Conservation (phyloP, 2,113 vertebrate genomes). For the Eptesicus fuscus region DNA sequence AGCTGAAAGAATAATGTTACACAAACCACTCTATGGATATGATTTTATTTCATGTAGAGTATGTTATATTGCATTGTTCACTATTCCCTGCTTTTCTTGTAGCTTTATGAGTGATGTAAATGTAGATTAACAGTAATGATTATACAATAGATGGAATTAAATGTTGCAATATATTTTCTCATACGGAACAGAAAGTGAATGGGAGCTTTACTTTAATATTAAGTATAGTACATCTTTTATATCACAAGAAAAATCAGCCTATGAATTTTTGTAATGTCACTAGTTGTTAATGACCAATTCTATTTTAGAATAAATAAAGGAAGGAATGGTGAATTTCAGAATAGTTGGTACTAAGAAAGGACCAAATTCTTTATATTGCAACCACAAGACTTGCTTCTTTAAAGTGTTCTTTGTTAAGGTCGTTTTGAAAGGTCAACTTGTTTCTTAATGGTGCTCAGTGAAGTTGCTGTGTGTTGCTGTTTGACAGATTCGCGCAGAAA, state of each 20-base stretch:
- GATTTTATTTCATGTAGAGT: constrained; percentile 11
- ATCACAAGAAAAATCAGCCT: not conserved
- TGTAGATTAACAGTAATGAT: not conserved
- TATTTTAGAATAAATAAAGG: constrained; percentile 33
- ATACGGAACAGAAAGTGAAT: not conserved
- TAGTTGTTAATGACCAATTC: not conserved
- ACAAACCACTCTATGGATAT: not conserved
- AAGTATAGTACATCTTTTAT: constrained; percentile 3
- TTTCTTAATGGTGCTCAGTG: constrained; percentile 45
- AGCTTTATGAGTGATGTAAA: not conserved
- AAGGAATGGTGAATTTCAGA: constrained; percentile 38
- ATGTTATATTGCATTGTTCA: not conserved
- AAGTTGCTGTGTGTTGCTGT: constrained; percentile 67
- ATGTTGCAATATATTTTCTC: not conserved
- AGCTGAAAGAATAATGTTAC: not conserved
- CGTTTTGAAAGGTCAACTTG: constrained; percentile 56
- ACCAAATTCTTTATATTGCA: constrained; percentile 49
- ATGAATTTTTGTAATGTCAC: not conserved
- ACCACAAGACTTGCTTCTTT: not conserved
- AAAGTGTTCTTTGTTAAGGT: constrained; percentile 58
- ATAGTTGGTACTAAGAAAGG: not conserved
- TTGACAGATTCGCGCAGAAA: constrained; percentile 75
- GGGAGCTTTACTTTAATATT: constrained; percentile 16
- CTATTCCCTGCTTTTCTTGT: constrained; percentile 8
- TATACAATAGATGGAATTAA: constrained; percentile 23